Percentiles rank a stretch among this genome's conserved stretches.
Conservation (phyloP, 2,888 invertebrate species). For the Sipha maydis region DNA sequence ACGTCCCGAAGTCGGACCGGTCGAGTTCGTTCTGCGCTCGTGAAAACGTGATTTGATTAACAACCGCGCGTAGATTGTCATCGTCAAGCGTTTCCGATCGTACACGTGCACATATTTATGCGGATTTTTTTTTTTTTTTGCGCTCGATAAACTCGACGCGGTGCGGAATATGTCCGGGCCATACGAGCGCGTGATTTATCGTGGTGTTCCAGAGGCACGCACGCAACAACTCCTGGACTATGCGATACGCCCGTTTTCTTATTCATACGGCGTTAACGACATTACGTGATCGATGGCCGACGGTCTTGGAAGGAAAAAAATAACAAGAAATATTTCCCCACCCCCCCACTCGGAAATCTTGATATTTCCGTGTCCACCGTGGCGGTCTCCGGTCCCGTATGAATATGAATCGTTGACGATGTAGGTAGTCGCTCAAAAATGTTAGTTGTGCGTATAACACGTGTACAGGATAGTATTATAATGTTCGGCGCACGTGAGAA, state of each 20-base stretch:
- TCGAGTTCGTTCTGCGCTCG: too few relatives aligned
- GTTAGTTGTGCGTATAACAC: too few relatives aligned
- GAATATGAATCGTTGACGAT: too few relatives aligned
- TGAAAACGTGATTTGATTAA: conserved; percentile 48
- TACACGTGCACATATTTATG: not conserved
- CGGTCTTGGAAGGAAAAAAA: not conserved
- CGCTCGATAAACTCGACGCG: conserved; percentile 10
- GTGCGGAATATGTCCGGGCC: not conserved
- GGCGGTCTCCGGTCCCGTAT: not conserved
- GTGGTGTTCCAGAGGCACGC: not conserved
- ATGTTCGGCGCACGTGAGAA: too few relatives aligned
- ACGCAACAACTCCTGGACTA: not conserved
- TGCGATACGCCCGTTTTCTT: conserved; percentile 24
- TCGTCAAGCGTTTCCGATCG: conserved; percentile 17
- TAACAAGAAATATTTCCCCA: not conserved
- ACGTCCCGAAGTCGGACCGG: too few relatives aligned
- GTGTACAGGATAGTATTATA: too few relatives aligned
- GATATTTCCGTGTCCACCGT: not conserved
- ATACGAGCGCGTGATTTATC: conserved; percentile 30
- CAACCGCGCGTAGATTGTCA: conserved; percentile 44
- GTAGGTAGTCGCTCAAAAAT: too few relatives aligned
- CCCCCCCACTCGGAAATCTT: conserved; percentile 1
- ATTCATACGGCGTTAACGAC: conserved; percentile 11
- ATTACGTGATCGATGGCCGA: conserved; percentile 40
- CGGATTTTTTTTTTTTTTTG: not conserved